These are phyloP conservation scores for Catalaphyllia jardinei DNA, from an alignment of 64 coral and sea anemone genomes.

Conservation along the genomic window DNA sequence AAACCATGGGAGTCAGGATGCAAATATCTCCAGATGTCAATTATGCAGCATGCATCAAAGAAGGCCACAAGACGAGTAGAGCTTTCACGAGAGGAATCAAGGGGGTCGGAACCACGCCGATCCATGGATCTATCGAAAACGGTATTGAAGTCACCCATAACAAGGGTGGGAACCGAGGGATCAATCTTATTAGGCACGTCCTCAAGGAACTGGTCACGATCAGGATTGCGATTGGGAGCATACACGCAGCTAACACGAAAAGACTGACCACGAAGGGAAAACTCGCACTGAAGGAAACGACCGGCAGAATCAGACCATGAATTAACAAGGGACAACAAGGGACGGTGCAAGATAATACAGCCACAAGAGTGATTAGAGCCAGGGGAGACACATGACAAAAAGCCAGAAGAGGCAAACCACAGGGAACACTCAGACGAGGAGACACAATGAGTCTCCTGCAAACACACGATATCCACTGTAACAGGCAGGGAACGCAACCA, in stretches of 20 bases:
- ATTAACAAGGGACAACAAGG: not conserved
- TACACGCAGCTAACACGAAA: not conserved
- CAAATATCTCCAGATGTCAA: not conserved
- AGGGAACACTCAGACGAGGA: not conserved
- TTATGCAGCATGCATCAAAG: not conserved
- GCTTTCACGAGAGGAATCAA: not conserved
- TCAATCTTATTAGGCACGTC: not conserved
- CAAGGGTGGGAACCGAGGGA: slow-evolving; percentile 16
- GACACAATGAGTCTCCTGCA: slow-evolving; percentile 38
- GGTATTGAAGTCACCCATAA: slow-evolving; percentile 61
- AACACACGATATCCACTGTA: not conserved
- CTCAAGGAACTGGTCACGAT: not conserved
- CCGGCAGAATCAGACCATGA: not conserved
- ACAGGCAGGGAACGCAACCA: not conserved
- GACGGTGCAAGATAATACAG: not conserved
- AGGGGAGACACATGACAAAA: not conserved
- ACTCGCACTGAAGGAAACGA: slow-evolving; percentile 6
- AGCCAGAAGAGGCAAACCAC: slow-evolving; percentile 15
- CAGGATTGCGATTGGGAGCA: too few species aligned
- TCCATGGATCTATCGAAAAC: not conserved
- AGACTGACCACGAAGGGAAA: not conserved
- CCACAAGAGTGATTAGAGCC: slow-evolving; percentile 18
- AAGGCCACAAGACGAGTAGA: not conserved
- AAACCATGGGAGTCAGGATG: not conserved
- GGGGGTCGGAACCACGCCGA: not conserved